Conservation (phyloP, 92 coral and sea anemone genomes). For the Meandrina meandrites region DNA sequence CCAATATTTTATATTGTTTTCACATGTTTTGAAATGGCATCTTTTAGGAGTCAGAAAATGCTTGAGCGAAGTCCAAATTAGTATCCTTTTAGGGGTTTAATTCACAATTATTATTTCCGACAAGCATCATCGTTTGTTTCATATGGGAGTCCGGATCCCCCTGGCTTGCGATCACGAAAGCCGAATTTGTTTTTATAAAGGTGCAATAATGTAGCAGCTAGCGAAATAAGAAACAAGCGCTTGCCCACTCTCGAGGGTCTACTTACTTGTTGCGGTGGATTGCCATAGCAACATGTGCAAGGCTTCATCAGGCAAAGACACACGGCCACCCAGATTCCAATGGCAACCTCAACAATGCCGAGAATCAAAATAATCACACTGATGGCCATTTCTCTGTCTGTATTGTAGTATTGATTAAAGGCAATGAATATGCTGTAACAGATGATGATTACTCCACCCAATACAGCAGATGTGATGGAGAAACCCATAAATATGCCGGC, state of each 20-base stretch:
- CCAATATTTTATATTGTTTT: too few relatives aligned
- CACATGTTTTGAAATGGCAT: too few relatives aligned
- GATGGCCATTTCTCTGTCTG: background rate
- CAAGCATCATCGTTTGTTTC: too few relatives aligned
- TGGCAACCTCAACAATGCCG: slow-evolving; percentile 11
- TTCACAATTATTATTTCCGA: too few relatives aligned
- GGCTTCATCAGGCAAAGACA: background rate
- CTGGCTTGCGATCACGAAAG: too few relatives aligned
- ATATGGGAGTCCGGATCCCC: too few relatives aligned
- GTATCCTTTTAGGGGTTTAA: too few relatives aligned
- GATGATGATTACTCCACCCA: slow-evolving; percentile 20
- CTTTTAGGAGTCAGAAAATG: too few relatives aligned
- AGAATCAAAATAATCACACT: slow-evolving; percentile 9
- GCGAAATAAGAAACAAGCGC: too few relatives aligned
- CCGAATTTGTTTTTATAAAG: too few relatives aligned
- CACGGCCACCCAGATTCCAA: slow-evolving; percentile 19
- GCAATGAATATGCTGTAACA: background rate
- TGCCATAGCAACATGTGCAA: background rate
- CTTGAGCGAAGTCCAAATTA: too few relatives aligned
- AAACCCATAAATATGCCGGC: slow-evolving; percentile 17
- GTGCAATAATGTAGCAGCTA: too few relatives aligned
- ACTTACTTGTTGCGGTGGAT: background rate
- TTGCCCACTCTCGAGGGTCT: background rate
- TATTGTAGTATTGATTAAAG: background rate
- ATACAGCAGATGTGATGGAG: slow-evolving; percentile 14